These are phyloP conservation scores for Cepaea nemoralis DNA, from an alignment of 1,140 invertebrate genomes.

Conservation along the genomic window DNA sequence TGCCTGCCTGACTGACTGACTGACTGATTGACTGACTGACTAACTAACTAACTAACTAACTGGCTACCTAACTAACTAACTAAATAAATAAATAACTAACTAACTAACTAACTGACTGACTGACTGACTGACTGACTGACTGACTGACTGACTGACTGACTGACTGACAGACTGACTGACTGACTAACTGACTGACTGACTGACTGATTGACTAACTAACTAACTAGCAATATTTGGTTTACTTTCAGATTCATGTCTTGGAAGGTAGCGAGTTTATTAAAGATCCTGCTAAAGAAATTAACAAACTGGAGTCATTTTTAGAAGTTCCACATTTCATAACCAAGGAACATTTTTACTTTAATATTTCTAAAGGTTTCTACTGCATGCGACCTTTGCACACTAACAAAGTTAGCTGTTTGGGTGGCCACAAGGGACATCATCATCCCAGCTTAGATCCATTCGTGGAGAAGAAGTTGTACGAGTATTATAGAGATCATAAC, in stretches of 20 bases:
- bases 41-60: no score
- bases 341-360: constrained; percentile 68
- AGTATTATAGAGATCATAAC: constrained; percentile 92
- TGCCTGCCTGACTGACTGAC: no score
- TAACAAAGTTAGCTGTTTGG: constrained; percentile 78
- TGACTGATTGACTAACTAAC: no score
- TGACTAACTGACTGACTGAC: no score
- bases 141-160: no score
- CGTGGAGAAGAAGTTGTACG: constrained; percentile 81
- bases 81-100: no score
- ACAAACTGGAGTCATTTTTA: constrained; percentile 65
- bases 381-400: constrained; percentile 67
- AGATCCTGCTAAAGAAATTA: constrained; percentile 64
- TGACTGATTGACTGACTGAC: no score
- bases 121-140: no score
- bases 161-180: no score
- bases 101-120: no score
- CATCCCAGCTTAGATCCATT: constrained; percentile 85
- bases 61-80: no score
- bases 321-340: constrained; percentile 61
- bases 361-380: constrained; percentile 72
- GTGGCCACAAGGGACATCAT: constrained; percentile 90
- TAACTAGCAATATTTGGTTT: no score
- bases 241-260: constrained; percentile 66
- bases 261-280: constrained; percentile 64